Evolutionary conservation across 2,888 invertebrate genomes (phyloP), one percentile per base, ranked within the genome.

Genomic region (Graphium colonna): DNA sequence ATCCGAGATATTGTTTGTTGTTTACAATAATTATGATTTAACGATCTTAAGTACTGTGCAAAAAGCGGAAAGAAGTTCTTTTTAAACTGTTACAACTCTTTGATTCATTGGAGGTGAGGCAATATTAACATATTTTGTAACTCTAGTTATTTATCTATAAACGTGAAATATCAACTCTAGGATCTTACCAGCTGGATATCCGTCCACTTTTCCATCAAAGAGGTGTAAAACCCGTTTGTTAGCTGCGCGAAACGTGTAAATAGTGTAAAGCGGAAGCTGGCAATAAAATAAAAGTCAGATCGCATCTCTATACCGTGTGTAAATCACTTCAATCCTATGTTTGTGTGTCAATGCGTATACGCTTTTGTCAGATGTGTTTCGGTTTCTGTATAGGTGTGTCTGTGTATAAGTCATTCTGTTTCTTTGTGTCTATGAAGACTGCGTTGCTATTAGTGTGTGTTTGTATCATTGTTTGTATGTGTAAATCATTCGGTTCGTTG

Each of bases 201-300:
- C 33, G 39, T 39, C 13, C 17, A 47, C 26, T 50, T 36, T 47
- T 48, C 46, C 12, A 41, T 41, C 33, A 42, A 9, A 41, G 18
- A 36, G 10, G 26, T 47, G 41, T 41, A 38, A 52, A 41, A 40
- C 52, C 16, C 5, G 46, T 52, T 46, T 41, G 42, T 36, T 46
- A 31, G 17, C 47, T 47, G 36, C 16, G 9, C n/a, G 9, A 36
- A 52, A 36, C 46, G 10, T 47, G 46, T 52, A 52, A 52, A 52
- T 52, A 52, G 44, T 51, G 40, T 52, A 46, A 41, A 18, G 47
- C 46, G 47, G 52, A 52, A 52, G 33, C 52, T 36, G 52, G 52
- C 36, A 47, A 47, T 52, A 52, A 52, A 52, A 42, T 52, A 45
- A 52, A 40, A 47, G 46, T 36, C 21, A 47, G 52, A 52, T 47